phyloP scores from a whole-genome alignment of 2,888 invertebrate species.

The Amblyjoppa fuscipennis region DNA sequence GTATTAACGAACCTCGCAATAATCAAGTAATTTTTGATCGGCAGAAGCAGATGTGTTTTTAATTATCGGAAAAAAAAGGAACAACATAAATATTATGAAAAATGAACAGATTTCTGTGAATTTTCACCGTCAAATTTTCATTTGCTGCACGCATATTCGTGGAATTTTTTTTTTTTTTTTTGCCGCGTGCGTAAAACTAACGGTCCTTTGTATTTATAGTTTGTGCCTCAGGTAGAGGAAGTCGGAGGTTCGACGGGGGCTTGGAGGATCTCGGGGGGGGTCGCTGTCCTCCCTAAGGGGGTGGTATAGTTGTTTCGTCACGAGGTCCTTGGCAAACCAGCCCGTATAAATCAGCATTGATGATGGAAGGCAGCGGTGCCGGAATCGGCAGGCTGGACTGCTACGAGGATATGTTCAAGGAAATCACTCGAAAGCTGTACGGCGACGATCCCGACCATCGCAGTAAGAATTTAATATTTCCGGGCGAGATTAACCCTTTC shows the following conservation, averaged over 20 bases:
- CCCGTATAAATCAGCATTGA: slow-evolving; percentile 5
- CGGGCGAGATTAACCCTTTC: background rate
- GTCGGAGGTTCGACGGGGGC: background rate
- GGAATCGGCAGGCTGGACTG: slow-evolving; percentile 87
- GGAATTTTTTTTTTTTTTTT: background rate
- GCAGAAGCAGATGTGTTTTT: background rate
- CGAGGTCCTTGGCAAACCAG: background rate
- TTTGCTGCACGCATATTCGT: background rate
- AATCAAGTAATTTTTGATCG: background rate
- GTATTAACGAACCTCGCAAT: background rate
- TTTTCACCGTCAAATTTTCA: background rate
- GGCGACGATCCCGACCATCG: slow-evolving; percentile 90
- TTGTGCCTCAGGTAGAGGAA: slow-evolving; percentile 7
- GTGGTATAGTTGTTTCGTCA: slow-evolving; percentile 9
- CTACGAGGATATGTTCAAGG: slow-evolving; percentile 95
- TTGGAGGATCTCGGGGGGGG: slow-evolving; percentile 14
- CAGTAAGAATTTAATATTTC: slow-evolving; percentile 74
- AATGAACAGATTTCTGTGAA: background rate
- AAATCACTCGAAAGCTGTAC: slow-evolving; percentile 96
- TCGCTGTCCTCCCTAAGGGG: slow-evolving; percentile 10
- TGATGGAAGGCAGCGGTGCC: slow-evolving; percentile 82
- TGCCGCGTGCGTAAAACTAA: background rate
- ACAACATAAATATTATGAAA: background rate
- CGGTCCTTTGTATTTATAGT: slow-evolving; percentile 8
- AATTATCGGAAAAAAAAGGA: background rate